phyloP scores from a whole-genome alignment of 37 sponge, comb jelly and placozoan genomes.

The Cliona cf. orientalis region DNA sequence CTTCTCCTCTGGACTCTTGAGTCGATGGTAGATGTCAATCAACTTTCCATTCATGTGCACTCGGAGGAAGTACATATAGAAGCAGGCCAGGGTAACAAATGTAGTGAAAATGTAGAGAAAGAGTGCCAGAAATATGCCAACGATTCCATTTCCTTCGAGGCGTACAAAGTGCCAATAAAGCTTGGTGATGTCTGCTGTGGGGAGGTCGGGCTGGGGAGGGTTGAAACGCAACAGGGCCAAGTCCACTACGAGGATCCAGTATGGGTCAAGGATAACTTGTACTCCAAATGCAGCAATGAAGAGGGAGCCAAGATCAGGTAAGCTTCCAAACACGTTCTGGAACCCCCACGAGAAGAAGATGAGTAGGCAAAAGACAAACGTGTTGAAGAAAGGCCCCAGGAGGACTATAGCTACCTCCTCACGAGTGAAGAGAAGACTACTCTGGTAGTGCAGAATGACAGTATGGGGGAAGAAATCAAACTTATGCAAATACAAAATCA shows the following conservation, averaged over 20 bases:
- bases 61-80: constrained; percentile 15
- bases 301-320: constrained; percentile 8
- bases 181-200: background rate
- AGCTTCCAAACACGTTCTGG: background rate
- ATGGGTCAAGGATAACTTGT: background rate
- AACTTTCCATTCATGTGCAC: background rate
- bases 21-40: background rate
- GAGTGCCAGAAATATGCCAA: background rate
- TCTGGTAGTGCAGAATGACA: constrained; percentile 18
- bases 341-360: background rate
- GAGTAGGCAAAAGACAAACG: constrained; percentile 5
- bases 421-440: constrained; percentile 1
- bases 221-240: background rate
- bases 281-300: constrained; percentile 1
- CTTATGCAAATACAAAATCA: no score
- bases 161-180: constrained; percentile 7
- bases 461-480: constrained; percentile 11
- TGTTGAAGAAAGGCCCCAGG: constrained; percentile 16
- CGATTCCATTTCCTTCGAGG: background rate
- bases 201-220: background rate
- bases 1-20: background rate
- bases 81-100: background rate
- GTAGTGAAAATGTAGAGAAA: background rate
- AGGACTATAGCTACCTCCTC: constrained; percentile 3
- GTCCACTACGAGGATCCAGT: background rate